phyloP scores from a whole-genome alignment of 2,888 invertebrate genomes.

The Acanthopleura granulata region DNA sequence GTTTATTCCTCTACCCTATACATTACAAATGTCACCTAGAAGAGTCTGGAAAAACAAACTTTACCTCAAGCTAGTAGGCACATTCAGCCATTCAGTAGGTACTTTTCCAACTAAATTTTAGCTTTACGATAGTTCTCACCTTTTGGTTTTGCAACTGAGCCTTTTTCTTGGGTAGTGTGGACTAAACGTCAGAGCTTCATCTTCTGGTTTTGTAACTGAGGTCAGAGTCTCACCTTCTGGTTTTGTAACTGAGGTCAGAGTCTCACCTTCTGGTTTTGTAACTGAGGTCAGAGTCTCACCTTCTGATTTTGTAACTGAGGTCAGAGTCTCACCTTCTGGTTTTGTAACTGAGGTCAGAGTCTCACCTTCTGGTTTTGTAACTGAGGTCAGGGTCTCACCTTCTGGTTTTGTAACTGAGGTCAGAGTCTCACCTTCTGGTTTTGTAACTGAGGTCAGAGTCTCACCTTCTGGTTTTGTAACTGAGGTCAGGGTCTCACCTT shows the following conservation, averaged over 20 bases:
- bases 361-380: slow-evolving; percentile 56
- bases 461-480: slow-evolving; percentile 85
- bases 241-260: no score
- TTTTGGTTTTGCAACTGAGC: slow-evolving; percentile 88
- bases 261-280: slow-evolving; percentile 82
- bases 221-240: no score
- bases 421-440: slow-evolving; percentile 76
- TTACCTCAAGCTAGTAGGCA: no score
- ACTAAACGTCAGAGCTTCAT: slow-evolving; percentile 82
- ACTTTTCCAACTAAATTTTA: no score
- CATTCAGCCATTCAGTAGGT: no score
- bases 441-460: slow-evolving; percentile 85
- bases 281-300: slow-evolving; percentile 88
- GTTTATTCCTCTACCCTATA: no score
- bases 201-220: no score
- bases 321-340: slow-evolving; percentile 11
- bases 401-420: no score
- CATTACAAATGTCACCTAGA: no score
- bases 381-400: no score
- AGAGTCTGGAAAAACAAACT: no score
- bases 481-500: slow-evolving; percentile 70
- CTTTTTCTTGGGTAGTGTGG: slow-evolving; percentile 91
- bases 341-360: slow-evolving; percentile 73
- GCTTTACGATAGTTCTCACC: slow-evolving; percentile 53
- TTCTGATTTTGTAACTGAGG: slow-evolving; percentile 84